These are phyloP conservation scores for Tenrec ecaudatus DNA, from an alignment of 2,113 vertebrate genomes.

Conservation along the genomic window DNA sequence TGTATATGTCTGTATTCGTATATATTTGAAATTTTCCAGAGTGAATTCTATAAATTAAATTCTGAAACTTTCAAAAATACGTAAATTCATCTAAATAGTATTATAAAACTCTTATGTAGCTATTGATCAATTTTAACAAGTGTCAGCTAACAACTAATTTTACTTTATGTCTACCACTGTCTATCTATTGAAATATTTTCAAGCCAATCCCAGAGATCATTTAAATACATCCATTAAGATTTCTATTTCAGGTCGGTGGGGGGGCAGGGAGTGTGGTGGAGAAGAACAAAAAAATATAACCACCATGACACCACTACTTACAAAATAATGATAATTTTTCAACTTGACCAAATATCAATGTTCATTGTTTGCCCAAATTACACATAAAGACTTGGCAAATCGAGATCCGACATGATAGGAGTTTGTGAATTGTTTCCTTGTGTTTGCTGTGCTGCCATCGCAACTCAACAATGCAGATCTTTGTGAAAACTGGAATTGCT, in stretches of 20 bases:
- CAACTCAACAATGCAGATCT: too few relatives aligned
- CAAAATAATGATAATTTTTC: constrained; percentile 48
- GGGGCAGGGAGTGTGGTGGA: too few relatives aligned
- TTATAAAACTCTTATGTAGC: not conserved
- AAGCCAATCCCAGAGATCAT: not conserved
- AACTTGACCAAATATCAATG: constrained; percentile 6
- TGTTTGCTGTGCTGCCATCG: too few relatives aligned
- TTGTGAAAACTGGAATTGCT: too few relatives aligned
- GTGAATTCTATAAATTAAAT: not conserved
- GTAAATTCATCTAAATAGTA: not conserved
- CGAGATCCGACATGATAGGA: too few relatives aligned
- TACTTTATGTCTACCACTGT: not conserved
- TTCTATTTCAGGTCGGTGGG: not conserved
- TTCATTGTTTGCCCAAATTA: too few relatives aligned
- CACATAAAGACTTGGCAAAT: too few relatives aligned
- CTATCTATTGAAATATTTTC: constrained; percentile 22
- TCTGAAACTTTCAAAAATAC: too few relatives aligned
- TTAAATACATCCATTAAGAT: constrained; percentile 24
- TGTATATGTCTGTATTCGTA: not conserved
- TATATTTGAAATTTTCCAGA: not conserved
- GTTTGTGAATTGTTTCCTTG: too few relatives aligned
- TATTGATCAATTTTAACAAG: constrained; percentile 11
- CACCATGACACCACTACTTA: not conserved
- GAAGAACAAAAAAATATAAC: too few relatives aligned
- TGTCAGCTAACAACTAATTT: not conserved